These are phyloP conservation scores for Pristionchus maxplancki DNA, from an alignment of 2,888 invertebrate genomes.

Conservation along the genomic window DNA sequence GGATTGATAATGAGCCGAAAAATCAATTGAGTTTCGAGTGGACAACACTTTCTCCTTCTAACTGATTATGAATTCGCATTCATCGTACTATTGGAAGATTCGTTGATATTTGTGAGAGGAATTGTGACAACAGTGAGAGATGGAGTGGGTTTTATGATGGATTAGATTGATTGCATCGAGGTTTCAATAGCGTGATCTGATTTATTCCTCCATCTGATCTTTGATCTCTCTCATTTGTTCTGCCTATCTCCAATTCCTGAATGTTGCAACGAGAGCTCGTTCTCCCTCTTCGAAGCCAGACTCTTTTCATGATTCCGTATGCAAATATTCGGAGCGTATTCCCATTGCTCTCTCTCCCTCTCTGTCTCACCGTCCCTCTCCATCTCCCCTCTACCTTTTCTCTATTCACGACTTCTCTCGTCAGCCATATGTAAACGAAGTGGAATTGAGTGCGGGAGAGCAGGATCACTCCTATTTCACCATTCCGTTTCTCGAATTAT, in stretches of 20 bases:
- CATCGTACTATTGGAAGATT: not conserved
- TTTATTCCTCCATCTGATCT: not conserved
- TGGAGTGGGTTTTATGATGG: not conserved
- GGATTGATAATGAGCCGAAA: constrained; percentile 28
- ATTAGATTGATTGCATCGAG: not conserved
- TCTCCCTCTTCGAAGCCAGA: constrained; percentile 25
- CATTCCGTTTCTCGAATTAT: not conserved
- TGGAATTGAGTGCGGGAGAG: constrained; percentile 20
- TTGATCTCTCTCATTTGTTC: not conserved
- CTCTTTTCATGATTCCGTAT: constrained; percentile 51
- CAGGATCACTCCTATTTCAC: constrained; percentile 42
- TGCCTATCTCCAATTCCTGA: not conserved
- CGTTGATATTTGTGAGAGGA: not conserved
- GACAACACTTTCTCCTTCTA: not conserved
- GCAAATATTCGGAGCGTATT: constrained; percentile 45
- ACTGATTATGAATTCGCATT: not conserved
- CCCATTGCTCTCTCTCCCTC: constrained; percentile 9
- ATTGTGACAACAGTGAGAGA: not conserved
- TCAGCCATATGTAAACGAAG: constrained; percentile 51
- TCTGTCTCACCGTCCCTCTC: not conserved
- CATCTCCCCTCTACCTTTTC: constrained; percentile 20
- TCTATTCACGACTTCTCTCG: constrained; percentile 47
- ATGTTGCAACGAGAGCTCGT: constrained; percentile 14
- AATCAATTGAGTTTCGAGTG: not conserved
- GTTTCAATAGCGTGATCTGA: not conserved